Conservation (phyloP, 2,113 vertebrate genomes). For the Aegithalos caudatus region DNA sequence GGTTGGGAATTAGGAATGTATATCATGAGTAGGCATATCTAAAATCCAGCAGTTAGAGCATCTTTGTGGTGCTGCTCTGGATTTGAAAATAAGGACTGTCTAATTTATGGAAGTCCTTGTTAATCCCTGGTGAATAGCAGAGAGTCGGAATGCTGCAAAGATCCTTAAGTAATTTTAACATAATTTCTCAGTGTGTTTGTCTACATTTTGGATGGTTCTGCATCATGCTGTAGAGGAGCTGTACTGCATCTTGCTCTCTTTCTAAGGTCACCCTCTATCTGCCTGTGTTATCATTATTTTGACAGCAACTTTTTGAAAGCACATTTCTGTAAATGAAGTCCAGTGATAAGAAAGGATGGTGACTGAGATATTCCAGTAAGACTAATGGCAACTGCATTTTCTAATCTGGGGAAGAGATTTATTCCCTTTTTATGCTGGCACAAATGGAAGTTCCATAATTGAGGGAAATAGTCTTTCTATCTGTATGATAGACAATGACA, state of each 20-base stretch:
- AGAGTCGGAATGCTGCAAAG: background rate
- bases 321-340: background rate
- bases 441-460: background rate
- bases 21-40: background rate
- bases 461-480: background rate
- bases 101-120: background rate
- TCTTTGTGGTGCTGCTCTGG: background rate
- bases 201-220: background rate
- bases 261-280: background rate
- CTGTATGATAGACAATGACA: background rate
- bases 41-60: background rate
- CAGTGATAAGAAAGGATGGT: background rate
- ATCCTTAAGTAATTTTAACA: background rate
- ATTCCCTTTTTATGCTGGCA: background rate
- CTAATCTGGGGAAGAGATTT: background rate
- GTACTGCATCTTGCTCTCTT: background rate
- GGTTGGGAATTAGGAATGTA: background rate
- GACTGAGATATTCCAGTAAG: background rate
- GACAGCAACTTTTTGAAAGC: background rate
- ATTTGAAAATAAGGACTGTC: background rate
- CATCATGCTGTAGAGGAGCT: background rate
- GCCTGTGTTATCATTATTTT: background rate
- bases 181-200: background rate
- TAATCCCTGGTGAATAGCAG: background rate
- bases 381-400: background rate